Conservation (phyloP, 2,113 vertebrate species). For the Pleuronectes platessa region DNA sequence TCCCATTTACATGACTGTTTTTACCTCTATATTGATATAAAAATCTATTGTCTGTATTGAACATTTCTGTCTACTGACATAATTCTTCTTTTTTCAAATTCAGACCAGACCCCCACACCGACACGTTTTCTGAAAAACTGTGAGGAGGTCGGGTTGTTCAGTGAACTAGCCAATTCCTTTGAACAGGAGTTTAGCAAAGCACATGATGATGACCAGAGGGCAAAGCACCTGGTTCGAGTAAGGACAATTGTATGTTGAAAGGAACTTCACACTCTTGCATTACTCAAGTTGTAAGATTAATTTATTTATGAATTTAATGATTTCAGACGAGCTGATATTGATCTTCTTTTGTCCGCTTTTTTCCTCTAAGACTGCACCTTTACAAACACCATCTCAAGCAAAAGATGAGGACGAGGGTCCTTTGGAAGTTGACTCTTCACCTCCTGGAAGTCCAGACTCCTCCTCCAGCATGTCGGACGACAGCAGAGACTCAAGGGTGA, state of each 20-base stretch:
- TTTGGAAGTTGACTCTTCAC: slow-evolving; percentile 92
- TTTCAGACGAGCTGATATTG: background rate
- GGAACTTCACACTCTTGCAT: background rate
- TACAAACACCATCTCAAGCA: slow-evolving; percentile 88
- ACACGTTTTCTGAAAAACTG: slow-evolving; percentile 99
- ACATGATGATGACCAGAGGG: slow-evolving; percentile 91
- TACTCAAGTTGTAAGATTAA: background rate
- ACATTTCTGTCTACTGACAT: slow-evolving; percentile 6
- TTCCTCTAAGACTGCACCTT: slow-evolving; percentile 56
- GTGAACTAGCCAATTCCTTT: slow-evolving; percentile 94
- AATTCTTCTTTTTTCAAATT: slow-evolving; percentile 5
- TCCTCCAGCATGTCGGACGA: slow-evolving; percentile 83
- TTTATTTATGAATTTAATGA: background rate
- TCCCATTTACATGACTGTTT: background rate
- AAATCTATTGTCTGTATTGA: background rate
- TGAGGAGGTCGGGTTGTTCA: slow-evolving; percentile 97
- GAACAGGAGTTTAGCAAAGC: slow-evolving; percentile 97
- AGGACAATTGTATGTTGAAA: background rate
- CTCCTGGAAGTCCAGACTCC: slow-evolving; percentile 88
- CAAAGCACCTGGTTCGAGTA: slow-evolving; percentile 78
- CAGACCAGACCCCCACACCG: slow-evolving; percentile 97
- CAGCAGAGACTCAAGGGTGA: slow-evolving; percentile 72
- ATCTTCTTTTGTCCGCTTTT: slow-evolving; percentile 25
- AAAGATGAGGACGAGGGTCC: slow-evolving; percentile 92
- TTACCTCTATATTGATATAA: background rate